phyloP scores from a whole-genome alignment of 2,113 vertebrate genomes.

The Conger conger region DNA sequence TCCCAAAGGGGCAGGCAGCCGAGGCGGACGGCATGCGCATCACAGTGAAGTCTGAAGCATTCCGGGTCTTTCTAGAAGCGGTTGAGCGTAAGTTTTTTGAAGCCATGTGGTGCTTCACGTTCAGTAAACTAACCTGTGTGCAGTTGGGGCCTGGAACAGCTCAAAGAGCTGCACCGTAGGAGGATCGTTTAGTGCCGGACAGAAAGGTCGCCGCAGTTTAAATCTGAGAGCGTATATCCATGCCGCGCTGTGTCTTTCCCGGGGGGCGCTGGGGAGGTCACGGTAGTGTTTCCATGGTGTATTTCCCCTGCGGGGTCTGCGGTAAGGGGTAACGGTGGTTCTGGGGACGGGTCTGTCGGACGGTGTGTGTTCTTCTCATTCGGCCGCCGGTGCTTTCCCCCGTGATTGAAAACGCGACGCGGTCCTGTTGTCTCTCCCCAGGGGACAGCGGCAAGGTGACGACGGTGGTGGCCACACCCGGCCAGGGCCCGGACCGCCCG shows the following conservation, averaged over 20 bases:
- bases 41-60: not conserved
- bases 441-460: conserved; percentile 90
- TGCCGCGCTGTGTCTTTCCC: conserved; percentile 20
- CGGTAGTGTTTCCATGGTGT: not conserved
- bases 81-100: not conserved
- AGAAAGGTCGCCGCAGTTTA: not conserved
- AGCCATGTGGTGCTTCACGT: no score
- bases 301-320: not conserved
- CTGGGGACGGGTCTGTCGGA: no score
- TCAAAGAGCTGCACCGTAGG: not conserved
- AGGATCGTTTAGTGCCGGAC: not conserved
- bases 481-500: conserved; percentile 86
- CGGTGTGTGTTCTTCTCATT: no score
- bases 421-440: conserved; percentile 40
- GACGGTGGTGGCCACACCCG: conserved; percentile 87
- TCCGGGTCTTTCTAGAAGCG: not conserved
- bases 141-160: not conserved
- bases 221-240: not conserved
- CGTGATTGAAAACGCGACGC: no score
- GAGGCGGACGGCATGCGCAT: no score
- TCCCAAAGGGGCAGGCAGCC: no score
- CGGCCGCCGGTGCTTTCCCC: no score
- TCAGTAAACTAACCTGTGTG: no score
- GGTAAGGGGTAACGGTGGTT: no score
- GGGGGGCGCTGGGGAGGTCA: conserved; percentile 35